These are phyloP conservation scores for Chiroxiphia lanceolata DNA, from an alignment of 2,797 vertebrate genomes.

Conservation along the genomic window DNA sequence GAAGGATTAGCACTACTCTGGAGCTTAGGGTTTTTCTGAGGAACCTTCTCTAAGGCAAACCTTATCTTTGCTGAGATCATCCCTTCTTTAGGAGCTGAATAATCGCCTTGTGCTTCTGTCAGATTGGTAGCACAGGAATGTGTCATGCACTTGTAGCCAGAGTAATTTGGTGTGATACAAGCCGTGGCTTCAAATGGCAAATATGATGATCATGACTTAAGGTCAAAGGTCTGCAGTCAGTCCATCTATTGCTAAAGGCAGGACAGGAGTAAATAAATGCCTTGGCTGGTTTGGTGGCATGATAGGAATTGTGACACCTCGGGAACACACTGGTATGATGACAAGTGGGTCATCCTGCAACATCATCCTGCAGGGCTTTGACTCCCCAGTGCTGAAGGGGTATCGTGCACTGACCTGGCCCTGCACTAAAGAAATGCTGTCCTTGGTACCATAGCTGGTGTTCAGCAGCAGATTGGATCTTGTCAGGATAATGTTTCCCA, in stretches of 20 bases:
- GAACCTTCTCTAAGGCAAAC: slow-evolving; percentile 28
- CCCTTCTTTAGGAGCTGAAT: slow-evolving; percentile 29
- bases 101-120: neutral
- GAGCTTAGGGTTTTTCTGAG: slow-evolving; percentile 16
- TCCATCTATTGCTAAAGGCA: neutral
- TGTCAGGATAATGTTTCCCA: neutral
- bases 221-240: neutral
- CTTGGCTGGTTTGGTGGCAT: neutral
- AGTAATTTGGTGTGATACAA: neutral
- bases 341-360: neutral
- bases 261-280: neutral
- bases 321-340: fast-evolving
- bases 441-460: neutral
- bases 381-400: neutral
- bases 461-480: neutral
- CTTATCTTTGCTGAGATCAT: slow-evolving; percentile 57
- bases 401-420: neutral
- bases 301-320: neutral
- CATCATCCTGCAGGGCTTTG: neutral
- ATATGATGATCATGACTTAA: neutral
- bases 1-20: slow-evolving; percentile 13
- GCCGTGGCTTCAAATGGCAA: neutral
- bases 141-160: neutral
- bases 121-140: neutral
- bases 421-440: neutral